Evolutionary conservation across 2,888 invertebrate species (phyloP).

Genomic region (Leptinotarsa haldemani): DNA sequence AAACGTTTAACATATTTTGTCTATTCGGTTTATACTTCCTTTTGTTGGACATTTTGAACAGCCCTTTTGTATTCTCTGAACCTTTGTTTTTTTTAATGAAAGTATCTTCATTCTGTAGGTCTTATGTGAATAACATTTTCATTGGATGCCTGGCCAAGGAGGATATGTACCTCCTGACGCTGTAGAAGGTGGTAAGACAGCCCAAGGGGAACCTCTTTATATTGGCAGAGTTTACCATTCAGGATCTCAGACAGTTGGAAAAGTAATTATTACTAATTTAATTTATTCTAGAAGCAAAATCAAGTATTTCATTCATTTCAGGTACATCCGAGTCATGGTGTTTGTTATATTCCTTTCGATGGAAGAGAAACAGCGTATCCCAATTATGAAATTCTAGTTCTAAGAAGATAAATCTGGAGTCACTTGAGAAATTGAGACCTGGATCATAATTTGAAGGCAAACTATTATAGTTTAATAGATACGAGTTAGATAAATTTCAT

Average conservation of each 20-base stretch:
- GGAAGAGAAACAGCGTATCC: slow-evolving; percentile 44
- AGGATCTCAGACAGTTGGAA: slow-evolving; percentile 70
- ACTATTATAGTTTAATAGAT: background rate
- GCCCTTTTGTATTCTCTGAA: background rate
- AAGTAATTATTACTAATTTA: slow-evolving; percentile 57
- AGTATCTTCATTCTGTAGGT: slow-evolving; percentile 60
- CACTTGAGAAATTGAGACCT: background rate
- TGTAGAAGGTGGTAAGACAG: slow-evolving; percentile 67
- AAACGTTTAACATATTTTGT: no score
- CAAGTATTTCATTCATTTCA: slow-evolving; percentile 23
- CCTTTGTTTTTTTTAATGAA: background rate
- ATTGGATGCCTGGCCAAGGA: slow-evolving; percentile 66
- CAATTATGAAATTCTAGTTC: slow-evolving; percentile 45
- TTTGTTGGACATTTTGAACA: background rate
- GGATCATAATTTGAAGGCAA: background rate
- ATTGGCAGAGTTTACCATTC: slow-evolving; percentile 69
- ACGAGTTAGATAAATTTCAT: background rate
- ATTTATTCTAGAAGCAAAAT: background rate
- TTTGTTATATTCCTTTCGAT: slow-evolving; percentile 50
- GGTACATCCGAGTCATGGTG: slow-evolving; percentile 50
- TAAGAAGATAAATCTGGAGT: background rate
- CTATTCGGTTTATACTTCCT: no score
- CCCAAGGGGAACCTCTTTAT: slow-evolving; percentile 68
- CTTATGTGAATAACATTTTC: slow-evolving; percentile 67
- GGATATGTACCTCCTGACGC: slow-evolving; percentile 69